Base-by-base conservation (phyloP, 2,113 vertebrate genomes). In the Canis aureus region DNA sequence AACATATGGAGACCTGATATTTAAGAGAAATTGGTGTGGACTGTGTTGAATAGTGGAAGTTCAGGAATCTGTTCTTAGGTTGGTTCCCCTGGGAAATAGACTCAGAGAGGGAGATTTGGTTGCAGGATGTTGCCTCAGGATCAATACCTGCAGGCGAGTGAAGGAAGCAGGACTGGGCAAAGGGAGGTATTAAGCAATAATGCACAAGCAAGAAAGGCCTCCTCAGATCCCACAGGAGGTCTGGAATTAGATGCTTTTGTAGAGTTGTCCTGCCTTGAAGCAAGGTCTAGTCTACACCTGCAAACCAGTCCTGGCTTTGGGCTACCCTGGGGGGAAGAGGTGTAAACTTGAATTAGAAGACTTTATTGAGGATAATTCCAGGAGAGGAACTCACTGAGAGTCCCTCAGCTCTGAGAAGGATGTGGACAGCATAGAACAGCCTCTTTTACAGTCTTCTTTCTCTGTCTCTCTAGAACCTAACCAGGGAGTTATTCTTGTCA, bases 341-440 rank as follows among this genome's bases (percentile, higher is more conserved):
- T 2, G 4, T 73, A 27, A 38, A 15, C 29, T 88, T 17, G n/a
- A 53, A 35, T 19, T 78, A 25, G n/a, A 5, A 59, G 16, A 27
- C 80, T 2, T 88, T 80, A 71, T 22, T 86, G 74, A 87, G 25
- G 60, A 12, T 64, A 86, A 78, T 57, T 27, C 67, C 19, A 17
- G 57, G 27, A 64, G 3, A 55, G 1, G 32, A 80, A n/a, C 16
- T 55, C 43, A 11, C 32, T 83, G 69, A 83, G 19, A 90, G n/a
- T 2, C 15, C 23, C 32, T 27, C 64, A 53, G n/a, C 17, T 60
- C 57, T 49, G 29, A 49, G 51, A 13, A 1, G 25, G 29, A 22
- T 17, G 12, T 29, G 13, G 59, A 57, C 38, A 43, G 71, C 15
- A 3, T 10, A 8, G 0, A 5, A 7, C 3, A 29, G 27, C 1